Base-by-base conservation (phyloP, 1,140 invertebrate species). In the Brachionus paranguensis region DNA sequence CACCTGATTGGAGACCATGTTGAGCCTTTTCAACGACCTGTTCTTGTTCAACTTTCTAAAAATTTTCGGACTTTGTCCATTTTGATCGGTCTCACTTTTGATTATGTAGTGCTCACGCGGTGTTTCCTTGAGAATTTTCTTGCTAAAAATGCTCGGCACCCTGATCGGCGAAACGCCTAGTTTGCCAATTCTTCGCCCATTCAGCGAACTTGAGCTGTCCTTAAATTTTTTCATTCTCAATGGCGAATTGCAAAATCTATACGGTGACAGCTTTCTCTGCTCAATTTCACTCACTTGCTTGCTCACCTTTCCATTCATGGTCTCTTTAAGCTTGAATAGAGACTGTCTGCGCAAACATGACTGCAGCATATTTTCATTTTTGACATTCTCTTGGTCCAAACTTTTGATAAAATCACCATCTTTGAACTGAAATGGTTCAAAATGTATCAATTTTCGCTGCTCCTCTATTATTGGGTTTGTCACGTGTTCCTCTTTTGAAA, bases 301-400 rank as follows among this genome's bases (percentile, higher is more conserved):
- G 53, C 78, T 81, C 12, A 81, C 78, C 17, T 81, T 81, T 24
- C 78, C 78, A 68, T 81, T 81, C 12, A 81, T 81, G 24, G 53
- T 81, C 53, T 81, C 78, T 45, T 81, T 81, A 0, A 81, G 53
- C 20, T 81, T 81, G 17, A 81, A 81, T 12, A 81, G 20, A 27
- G 37, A 45, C 53, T 81, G 78, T 45, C 78, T 24, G 11, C 78
- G 53, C n/a, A 81, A 17, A 53, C 72, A 76, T 33, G 72, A 47
- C 24, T 64, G 53, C 0, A 81, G 29, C 53, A 64, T 68, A 41
- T 81, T 68, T 43, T 64, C 7, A 60, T 81, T 60, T 64, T 81
- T 81, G 12, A n/a, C 41, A 27, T 45, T 68, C 14, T 60, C 78
- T 64, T 81, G 50, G 6, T 81, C 78, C 5, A 81, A 20, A 47